phyloP scores from a whole-genome alignment of 53 echinoderm and acorn worm species.

The Actinopyga echinites region DNA sequence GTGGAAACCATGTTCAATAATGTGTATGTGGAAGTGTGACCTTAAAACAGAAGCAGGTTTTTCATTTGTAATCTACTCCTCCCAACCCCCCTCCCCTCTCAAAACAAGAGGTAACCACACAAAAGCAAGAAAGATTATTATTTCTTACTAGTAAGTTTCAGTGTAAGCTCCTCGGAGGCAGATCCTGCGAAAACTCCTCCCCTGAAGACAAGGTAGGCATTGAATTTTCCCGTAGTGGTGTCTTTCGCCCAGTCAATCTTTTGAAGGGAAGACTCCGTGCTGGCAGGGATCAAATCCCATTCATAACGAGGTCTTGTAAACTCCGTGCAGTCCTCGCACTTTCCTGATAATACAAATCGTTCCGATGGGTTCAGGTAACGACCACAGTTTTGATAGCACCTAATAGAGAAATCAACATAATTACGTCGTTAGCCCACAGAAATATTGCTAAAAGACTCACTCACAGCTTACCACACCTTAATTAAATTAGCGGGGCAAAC shows the following conservation, averaged over 20 bases:
- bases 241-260: conserved; percentile 58
- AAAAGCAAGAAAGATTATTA: not conserved
- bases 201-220: conserved; percentile 71
- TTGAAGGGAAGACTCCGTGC: conserved; percentile 31
- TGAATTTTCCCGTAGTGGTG: conserved; percentile 63
- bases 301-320: conserved; percentile 54
- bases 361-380: conserved; percentile 77
- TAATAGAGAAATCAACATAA: conserved; percentile 14
- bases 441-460: too few species aligned
- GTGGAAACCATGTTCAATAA: too few species aligned
- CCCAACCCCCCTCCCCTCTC: not conserved
- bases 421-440: too few species aligned
- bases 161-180: not conserved
- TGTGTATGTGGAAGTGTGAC: too few species aligned
- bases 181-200: conserved; percentile 45
- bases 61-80: not conserved
- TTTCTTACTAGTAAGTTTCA: not conserved
- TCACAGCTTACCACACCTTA: too few species aligned
- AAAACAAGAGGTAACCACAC: not conserved
- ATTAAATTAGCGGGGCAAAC: too few species aligned
- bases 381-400: conserved; percentile 83
- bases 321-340: conserved; percentile 75
- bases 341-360: conserved; percentile 66
- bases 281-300: conserved; percentile 51
- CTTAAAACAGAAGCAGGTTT: not conserved